Base-by-base conservation (phyloP, 2,888 invertebrate species). In the Troides oblongomaculatus region DNA sequence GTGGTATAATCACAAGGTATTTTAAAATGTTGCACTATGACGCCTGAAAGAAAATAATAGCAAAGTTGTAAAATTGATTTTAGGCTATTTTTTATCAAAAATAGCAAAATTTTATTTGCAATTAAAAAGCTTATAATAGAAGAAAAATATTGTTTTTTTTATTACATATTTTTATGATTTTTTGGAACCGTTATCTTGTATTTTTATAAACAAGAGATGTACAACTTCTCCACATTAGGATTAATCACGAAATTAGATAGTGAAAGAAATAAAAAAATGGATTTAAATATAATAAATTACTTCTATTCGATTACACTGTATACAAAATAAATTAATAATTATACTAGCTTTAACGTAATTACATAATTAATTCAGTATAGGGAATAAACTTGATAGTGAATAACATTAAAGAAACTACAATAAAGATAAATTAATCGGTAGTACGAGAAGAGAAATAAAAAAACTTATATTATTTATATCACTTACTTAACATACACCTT, bases 361-460 rank as follows among this genome's bases (percentile, higher is more conserved):
- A 68, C 53, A 57, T 62, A 67, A 50, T 62, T 58, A 58, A 62
- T 67, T 69, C 30, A 25, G 30, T 59, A 30, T 25, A 60, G 7
- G 25, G 25, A 25, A 43, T n/a, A 53, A 39, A 3, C 39, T 43
- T 7, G 39, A 43, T 56, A n/a, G 56, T 69, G 64, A 69, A 69
- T 61, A 60, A 69, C 21, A 60, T 56, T 61, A 61, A 61, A 36
- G 18, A 39, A 46, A 39, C 56, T 14, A 17, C 43, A 43, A 21
- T 39, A 61, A 18, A 69, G 69, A 69, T 69, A 69, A 64, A 64
- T 64, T 61, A 61, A 69, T 56, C 30, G 23, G 39, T 53, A 25
- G 61, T 43, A 17, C 56, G 58, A 5, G 30, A 68, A 68, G 56
- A 46, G 50, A n/a, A 59, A 50, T 17, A 65, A 39, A 66, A 30